Conservation (phyloP, 1,140 invertebrate species). For the Lordiphosa collinella region DNA sequence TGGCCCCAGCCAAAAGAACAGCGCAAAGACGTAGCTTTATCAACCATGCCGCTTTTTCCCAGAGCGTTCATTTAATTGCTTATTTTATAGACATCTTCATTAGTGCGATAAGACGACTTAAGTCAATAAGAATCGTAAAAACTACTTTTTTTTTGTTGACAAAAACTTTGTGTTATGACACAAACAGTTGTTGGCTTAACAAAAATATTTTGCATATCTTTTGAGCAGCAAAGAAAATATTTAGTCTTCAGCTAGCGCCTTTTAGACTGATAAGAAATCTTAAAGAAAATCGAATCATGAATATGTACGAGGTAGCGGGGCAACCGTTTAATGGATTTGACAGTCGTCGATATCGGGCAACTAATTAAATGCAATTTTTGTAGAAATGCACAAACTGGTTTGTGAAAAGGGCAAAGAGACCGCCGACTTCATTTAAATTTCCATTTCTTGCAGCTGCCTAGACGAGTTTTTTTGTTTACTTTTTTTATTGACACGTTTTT, state of each 20-base stretch:
- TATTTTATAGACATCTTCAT: slow-evolving; percentile 75
- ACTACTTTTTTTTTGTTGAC: slow-evolving; percentile 5
- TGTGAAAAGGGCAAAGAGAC: slow-evolving; percentile 28
- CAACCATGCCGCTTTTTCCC: slow-evolving; percentile 25
- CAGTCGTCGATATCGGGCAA: slow-evolving; percentile 32
- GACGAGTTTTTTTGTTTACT: slow-evolving; percentile 33
- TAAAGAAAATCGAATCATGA: slow-evolving; percentile 31
- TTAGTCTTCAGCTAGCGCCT: slow-evolving; percentile 42
- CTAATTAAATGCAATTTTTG: slow-evolving; percentile 66
- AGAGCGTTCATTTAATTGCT: slow-evolving; percentile 67
- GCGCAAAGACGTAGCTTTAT: slow-evolving; percentile 25
- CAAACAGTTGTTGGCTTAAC: slow-evolving; percentile 41
- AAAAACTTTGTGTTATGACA: slow-evolving; percentile 54
- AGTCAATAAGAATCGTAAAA: slow-evolving; percentile 53
- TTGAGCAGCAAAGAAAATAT: slow-evolving; percentile 25
- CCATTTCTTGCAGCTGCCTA: slow-evolving; percentile 27
- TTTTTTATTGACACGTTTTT: slow-evolving; percentile 47
- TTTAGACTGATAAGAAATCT: slow-evolving; percentile 34
- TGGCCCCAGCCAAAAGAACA: not conserved
- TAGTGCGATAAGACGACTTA: slow-evolving; percentile 55
- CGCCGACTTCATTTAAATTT: slow-evolving; percentile 8
- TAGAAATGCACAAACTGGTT: slow-evolving; percentile 46
- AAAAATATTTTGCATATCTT: slow-evolving; percentile 60
- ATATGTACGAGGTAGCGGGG: slow-evolving; percentile 22
- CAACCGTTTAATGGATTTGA: slow-evolving; percentile 1